Evolutionary conservation across 1,140 invertebrate genomes (phyloP), one percentile per base, ranked within the genome.

Genomic region (Hyposmocoma kahamanoa): DNA sequence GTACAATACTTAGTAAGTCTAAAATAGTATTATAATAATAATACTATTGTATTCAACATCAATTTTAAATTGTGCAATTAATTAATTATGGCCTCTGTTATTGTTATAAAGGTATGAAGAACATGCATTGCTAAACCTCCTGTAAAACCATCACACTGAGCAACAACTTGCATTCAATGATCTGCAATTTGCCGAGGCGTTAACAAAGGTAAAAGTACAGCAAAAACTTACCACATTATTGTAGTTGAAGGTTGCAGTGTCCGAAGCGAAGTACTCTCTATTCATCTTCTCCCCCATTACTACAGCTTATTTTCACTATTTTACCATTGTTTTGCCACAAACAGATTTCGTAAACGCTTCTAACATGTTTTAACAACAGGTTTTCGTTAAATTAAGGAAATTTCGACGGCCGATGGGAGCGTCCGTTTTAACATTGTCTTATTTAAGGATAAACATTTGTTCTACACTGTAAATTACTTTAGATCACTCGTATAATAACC

Each of bases 271-370:
- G 48, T 79, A 81, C 64, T 84, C 77, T 56, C 69, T 56, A 49
- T 84, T 81, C 44, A 81, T 59, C 59, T 84, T 84, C 45, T 84
- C 80, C 44, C 76, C 71, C 80, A 84, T 84, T 49, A 28, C 64
- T 50, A 47, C 5, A 49, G 28, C 30, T 48, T 30, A 13, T 21
- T 55, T 61, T 43, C 62, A 79, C 66, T 62, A 60, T 56, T 41
- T 56, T 41, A 22, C 45, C 22, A 59, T 59, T 62, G 57, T 67
- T 63, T 52, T 47, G 53, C 55, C 28, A 72, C 55, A 58, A 60
- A 71, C 60, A 57, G 57, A 39, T 53, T 48, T 69, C 50, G 56
- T 62, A 21, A 46, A 22, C 28, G 53, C 43, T 43, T 47, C 43
- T 65, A 54, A 51, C 56, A 48, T 57, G 48, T 62, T 42, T 50